Base-by-base conservation (phyloP, 2,113 vertebrate species). In the Zapornia atra region DNA sequence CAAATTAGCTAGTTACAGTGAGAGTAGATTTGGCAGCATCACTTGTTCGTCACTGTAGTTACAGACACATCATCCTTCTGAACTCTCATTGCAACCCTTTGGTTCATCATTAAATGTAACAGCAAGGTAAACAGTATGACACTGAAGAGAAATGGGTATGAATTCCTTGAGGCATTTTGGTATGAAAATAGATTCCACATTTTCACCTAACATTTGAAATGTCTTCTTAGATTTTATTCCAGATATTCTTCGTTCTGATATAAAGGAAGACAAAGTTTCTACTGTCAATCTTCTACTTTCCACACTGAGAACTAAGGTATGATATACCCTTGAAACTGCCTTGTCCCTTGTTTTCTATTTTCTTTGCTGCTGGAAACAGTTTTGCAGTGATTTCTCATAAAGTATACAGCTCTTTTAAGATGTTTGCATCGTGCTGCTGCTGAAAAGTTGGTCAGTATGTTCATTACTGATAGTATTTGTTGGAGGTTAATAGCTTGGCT, bases 241-340 rank as follows among this genome's bases (percentile, higher is more conserved):
- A 57, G 98, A 98, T 96, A 99, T 99, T 95, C 94, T 99, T 94
- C 97, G 94, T 53, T 98, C 98, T 8, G 99, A 98, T 60, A 79
- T 99, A 91, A 99, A 98, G 97, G 99, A 99, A 96, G 99, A 99
- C 87, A 98, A 97, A 92, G 97, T 99, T 94, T 99, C 99, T 60
- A 98, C 98, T 3, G 90, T 99, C 96, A 99, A 92, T 94, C 98
- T 99, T 77, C 96, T 99, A 38, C 94, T 99, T 68, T 99, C 99
- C 50, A 99, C 99, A 0, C 95, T 99, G 66, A 98, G 98, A 97
- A 98, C 98, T 28, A 99, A 98, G 98, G 99, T 99, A 93, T 31
- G 96, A 10, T 69, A 44, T 15, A 34, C 13, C 11, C 31, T 77
- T 64, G 50, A 80, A 92, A 40, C n/a, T 42, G 7, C 2, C 4